These are phyloP conservation scores for Balanococcus diminutus DNA, from an alignment of 2,888 invertebrate species.

Conservation along the genomic window DNA sequence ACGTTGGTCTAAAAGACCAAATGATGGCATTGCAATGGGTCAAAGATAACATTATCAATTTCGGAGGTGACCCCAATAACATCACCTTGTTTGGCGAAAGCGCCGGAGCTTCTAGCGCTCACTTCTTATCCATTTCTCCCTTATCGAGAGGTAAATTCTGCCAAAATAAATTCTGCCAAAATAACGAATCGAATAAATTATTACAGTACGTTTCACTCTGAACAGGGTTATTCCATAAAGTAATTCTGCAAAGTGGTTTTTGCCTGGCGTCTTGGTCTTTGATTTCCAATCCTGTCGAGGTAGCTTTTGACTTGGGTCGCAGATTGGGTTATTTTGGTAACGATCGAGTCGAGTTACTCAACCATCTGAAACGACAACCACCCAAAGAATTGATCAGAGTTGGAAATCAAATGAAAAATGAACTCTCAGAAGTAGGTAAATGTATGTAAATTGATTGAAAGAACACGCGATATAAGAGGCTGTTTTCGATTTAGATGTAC, in stretches of 20 bases:
- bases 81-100: slow-evolving; percentile 63
- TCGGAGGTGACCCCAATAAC: slow-evolving; percentile 67
- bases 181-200: not conserved
- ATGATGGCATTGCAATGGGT: slow-evolving; percentile 68
- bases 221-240: not conserved
- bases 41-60: slow-evolving; percentile 65
- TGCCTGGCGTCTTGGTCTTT: not conserved
- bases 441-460: not conserved
- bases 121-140: slow-evolving; percentile 55
- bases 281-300: not conserved
- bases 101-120: slow-evolving; percentile 56
- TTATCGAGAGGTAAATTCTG: slow-evolving; percentile 38
- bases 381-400: not conserved
- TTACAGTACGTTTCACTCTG: not conserved
- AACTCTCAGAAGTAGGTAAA: not conserved
- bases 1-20: slow-evolving; percentile 66
- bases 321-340: not conserved
- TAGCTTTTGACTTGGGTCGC: not conserved
- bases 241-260: slow-evolving; percentile 16
- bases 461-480: not conserved
- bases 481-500: not conserved
- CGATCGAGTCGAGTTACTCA: not conserved
- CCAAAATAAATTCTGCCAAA: not conserved
- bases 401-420: not conserved
- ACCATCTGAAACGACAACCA: not conserved